Conservation (phyloP, 2,888 invertebrate genomes). For the Latrodectus elegans region DNA sequence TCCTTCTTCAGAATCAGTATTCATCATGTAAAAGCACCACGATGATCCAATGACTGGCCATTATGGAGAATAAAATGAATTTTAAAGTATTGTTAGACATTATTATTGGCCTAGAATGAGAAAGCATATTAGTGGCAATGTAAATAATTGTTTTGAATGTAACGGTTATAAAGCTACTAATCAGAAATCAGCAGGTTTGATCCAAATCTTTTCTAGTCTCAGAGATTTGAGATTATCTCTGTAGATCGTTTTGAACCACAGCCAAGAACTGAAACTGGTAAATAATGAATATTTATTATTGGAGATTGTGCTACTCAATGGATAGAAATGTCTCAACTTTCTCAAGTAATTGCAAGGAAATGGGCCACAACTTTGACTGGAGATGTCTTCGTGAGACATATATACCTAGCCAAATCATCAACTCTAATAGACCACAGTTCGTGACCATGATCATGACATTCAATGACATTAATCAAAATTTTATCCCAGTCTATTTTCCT, state of each 20-base stretch:
- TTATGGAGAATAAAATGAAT: too few species aligned
- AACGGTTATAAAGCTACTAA: not conserved
- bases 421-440: conserved; percentile 12
- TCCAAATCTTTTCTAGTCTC: not conserved
- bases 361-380: not conserved
- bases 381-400: conserved; percentile 5
- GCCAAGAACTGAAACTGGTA: not conserved
- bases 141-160: too few species aligned
- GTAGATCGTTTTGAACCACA: not conserved
- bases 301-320: conserved; percentile 14
- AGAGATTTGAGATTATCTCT: not conserved
- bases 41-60: too few species aligned
- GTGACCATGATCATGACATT: not conserved
- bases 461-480: not conserved
- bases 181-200: not conserved
- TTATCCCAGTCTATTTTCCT: conserved; percentile 16
- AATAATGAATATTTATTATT: not conserved
- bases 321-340: not conserved
- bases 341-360: not conserved
- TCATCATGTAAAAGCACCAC: too few species aligned
- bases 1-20: too few species aligned
- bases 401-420: conserved; percentile 5
- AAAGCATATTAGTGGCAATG: too few species aligned
- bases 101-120: too few species aligned
- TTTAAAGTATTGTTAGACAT: too few species aligned